phyloP scores from a whole-genome alignment of 1,140 invertebrate species.

The Contarinia nasturtii region DNA sequence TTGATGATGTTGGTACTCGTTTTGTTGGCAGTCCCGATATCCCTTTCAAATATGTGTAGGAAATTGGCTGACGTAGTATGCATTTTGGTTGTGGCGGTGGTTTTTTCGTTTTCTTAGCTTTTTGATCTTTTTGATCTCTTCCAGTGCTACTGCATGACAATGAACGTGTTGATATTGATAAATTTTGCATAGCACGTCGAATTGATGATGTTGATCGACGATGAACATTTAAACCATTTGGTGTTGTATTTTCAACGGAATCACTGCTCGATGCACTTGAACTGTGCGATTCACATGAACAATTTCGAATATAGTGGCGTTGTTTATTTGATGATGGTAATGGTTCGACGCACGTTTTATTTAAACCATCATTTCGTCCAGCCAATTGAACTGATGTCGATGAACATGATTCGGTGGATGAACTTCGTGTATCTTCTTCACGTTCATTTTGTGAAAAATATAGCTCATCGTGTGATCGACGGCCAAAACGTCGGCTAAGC shows the following conservation, averaged over 20 bases:
- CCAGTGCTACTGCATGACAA: slow-evolving; percentile 36
- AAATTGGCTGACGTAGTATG: slow-evolving; percentile 49
- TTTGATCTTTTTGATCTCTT: slow-evolving; percentile 14
- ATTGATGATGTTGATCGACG: slow-evolving; percentile 42
- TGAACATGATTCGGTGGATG: slow-evolving; percentile 33
- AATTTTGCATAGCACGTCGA: slow-evolving; percentile 45
- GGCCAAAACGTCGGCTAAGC: slow-evolving; percentile 33
- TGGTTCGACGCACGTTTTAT: slow-evolving; percentile 12
- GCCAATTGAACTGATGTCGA: slow-evolving; percentile 28
- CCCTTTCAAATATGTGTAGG: slow-evolving; percentile 58
- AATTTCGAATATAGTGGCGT: slow-evolving; percentile 13
- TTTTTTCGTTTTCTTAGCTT: slow-evolving; percentile 1
- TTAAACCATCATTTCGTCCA: slow-evolving; percentile 12
- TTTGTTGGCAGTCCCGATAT: slow-evolving; percentile 60
- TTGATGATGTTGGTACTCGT: slow-evolving; percentile 39
- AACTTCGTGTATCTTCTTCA: slow-evolving; percentile 34
- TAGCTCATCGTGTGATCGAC: slow-evolving; percentile 27
- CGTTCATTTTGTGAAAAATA: slow-evolving; percentile 13
- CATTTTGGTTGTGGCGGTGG: slow-evolving; percentile 29
- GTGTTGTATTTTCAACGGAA: slow-evolving; percentile 9
- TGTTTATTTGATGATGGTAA: slow-evolving; percentile 15
- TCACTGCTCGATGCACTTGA: slow-evolving; percentile 38
- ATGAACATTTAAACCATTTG: slow-evolving; percentile 28
- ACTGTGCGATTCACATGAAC: slow-evolving; percentile 24
- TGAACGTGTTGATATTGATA: slow-evolving; percentile 38